Evolutionary conservation across 2,797 vertebrate species (phyloP).

Genomic region (Clarias fuscus): DNA sequence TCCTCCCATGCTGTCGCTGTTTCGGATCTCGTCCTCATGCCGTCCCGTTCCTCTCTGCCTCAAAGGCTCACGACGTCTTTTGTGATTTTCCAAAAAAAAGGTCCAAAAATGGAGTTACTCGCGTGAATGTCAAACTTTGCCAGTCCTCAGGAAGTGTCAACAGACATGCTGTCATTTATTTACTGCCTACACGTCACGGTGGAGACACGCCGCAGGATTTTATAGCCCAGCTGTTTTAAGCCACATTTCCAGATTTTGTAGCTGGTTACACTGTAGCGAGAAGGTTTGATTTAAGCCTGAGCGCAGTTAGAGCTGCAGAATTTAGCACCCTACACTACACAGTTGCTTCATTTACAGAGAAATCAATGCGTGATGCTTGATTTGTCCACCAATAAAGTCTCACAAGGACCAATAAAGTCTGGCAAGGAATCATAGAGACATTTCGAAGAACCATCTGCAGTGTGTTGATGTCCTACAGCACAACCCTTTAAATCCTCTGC

Average conservation of each 20-base stretch:
- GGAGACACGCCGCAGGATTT: conserved; percentile 43
- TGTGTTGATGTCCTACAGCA: conserved; percentile 12
- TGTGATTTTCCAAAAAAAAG: conserved; percentile 8
- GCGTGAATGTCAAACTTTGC: conserved; percentile 24
- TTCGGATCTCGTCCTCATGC: not conserved
- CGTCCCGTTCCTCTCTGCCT: not conserved
- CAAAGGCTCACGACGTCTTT: conserved; percentile 8
- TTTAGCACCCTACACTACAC: not conserved
- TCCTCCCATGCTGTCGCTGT: not conserved
- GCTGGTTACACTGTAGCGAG: not conserved
- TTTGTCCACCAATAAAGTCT: not conserved
- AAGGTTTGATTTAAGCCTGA: conserved; percentile 1
- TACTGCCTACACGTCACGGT: conserved; percentile 7
- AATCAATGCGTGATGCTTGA: not conserved
- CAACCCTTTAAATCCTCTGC: conserved; percentile 26
- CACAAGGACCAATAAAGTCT: not conserved
- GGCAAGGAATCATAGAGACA: conserved; percentile 1
- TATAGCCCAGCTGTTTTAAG: conserved; percentile 18
- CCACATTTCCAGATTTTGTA: not conserved
- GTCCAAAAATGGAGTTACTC: not conserved
- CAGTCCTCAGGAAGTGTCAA: conserved; percentile 40
- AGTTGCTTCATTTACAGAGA: conserved; percentile 1
- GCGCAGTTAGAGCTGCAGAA: not conserved
- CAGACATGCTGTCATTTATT: conserved; percentile 37
- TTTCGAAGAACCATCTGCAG: conserved; percentile 4